Evolutionary conservation across 2,888 invertebrate genomes (phyloP).

Genomic region (Gari tellinella): DNA sequence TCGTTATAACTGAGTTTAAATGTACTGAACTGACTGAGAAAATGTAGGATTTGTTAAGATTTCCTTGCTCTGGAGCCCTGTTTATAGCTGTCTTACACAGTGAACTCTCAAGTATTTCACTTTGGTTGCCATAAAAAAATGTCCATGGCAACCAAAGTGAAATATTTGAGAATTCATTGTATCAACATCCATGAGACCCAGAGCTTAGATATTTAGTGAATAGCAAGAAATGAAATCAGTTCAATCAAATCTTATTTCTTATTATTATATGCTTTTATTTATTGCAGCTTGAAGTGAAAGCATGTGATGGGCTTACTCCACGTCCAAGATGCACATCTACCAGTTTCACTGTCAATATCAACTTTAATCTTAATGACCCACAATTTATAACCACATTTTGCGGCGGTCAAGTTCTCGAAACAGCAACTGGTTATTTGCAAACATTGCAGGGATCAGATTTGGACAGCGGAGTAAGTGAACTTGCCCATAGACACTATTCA

Average conservation of each 20-base stretch:
- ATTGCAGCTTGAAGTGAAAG: conserved; percentile 75
- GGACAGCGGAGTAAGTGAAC: conserved; percentile 58
- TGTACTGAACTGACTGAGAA: no score
- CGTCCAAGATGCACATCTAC: conserved; percentile 45
- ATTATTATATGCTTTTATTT: neutral
- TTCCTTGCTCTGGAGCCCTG: no score
- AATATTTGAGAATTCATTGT: no score
- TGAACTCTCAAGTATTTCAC: no score
- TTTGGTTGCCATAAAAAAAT: no score
- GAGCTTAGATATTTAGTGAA: no score
- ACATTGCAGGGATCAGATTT: conserved; percentile 61
- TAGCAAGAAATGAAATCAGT: no score
- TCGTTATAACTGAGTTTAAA: no score
- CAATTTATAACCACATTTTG: conserved; percentile 65
- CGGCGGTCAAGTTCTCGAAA: conserved; percentile 65
- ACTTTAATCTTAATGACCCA: conserved; percentile 72
- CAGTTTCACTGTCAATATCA: conserved; percentile 53
- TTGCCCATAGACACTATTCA: neutral
- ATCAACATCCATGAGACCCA: no score
- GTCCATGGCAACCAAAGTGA: no score
- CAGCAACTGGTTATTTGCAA: conserved; percentile 24
- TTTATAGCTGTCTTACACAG: no score
- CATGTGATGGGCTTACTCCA: conserved; percentile 78
- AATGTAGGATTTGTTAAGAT: no score
- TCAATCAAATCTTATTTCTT: neutral